Conservation (phyloP, 92 coral and sea anemone genomes). For the Galaxea fascicularis region DNA sequence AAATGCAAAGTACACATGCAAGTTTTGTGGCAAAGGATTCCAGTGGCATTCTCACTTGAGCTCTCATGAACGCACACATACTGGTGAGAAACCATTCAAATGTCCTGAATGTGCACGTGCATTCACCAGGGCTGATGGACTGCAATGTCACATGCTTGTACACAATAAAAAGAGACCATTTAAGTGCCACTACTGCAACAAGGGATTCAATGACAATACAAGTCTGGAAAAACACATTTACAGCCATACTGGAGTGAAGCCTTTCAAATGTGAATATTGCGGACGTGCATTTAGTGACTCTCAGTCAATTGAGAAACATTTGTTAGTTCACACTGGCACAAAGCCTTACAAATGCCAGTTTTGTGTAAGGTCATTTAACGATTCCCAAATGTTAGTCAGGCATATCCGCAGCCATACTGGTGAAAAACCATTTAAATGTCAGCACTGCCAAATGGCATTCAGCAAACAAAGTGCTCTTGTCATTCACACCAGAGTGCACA, state of each 20-base stretch:
- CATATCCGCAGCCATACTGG: constrained; percentile 98
- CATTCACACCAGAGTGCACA: constrained; percentile 95
- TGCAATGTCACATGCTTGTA: constrained; percentile 93
- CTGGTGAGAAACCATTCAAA: constrained; percentile 91
- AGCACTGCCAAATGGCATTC: constrained; percentile 95
- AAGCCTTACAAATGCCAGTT: constrained; percentile 92
- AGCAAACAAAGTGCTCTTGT: constrained; percentile 94
- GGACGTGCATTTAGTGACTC: constrained; percentile 91
- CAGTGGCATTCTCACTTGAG: constrained; percentile 95
- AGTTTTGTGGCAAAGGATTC: constrained; percentile 88
- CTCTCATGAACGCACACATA: constrained; percentile 95
- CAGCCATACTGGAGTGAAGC: constrained; percentile 92
- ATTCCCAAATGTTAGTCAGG: constrained; percentile 89
- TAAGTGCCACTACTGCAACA: constrained; percentile 84
- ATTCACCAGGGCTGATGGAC: constrained; percentile 96
- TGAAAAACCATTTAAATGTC: constrained; percentile 95
- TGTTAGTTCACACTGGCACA: constrained; percentile 82
- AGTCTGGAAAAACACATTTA: constrained; percentile 87
- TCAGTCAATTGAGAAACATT: constrained; percentile 90
- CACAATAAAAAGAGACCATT: constrained; percentile 87
- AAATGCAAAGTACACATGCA: constrained; percentile 77
- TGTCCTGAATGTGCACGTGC: constrained; percentile 88
- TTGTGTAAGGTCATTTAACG: constrained; percentile 90
- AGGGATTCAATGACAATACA: constrained; percentile 86
- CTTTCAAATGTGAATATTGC: constrained; percentile 95